Evolutionary conservation across 2,888 invertebrate genomes (phyloP).

Genomic region (Smittia sp.): DNA sequence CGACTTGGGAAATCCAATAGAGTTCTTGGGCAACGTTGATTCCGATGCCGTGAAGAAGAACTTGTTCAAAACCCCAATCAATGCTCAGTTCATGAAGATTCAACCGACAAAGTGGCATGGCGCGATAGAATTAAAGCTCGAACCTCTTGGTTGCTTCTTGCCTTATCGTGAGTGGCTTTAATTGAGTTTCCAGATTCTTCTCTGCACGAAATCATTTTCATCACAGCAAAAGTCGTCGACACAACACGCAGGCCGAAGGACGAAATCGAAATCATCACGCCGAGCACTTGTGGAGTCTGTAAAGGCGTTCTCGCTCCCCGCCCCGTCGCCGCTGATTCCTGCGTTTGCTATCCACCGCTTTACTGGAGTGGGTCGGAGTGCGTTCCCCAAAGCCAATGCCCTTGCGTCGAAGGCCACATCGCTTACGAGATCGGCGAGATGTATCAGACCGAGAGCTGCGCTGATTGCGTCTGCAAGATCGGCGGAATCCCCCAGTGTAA

Average conservation of each 20-base stretch:
- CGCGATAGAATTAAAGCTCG: constrained; percentile 69
- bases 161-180: constrained; percentile 61
- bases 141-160: constrained; percentile 75
- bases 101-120: constrained; percentile 70
- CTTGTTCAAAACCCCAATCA: constrained; percentile 69
- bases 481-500: constrained; percentile 70
- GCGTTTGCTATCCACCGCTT: constrained; percentile 57
- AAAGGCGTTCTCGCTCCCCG: constrained; percentile 54
- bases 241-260: neutral
- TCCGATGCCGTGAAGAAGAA: constrained; percentile 59
- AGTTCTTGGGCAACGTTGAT: constrained; percentile 75
- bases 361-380: constrained; percentile 76
- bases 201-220: constrained; percentile 11
- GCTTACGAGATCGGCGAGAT: constrained; percentile 67
- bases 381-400: constrained; percentile 69
- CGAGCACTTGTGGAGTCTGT: constrained; percentile 51
- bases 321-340: constrained; percentile 49
- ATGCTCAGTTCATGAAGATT: constrained; percentile 69
- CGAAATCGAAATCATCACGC: constrained; percentile 39
- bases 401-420: constrained; percentile 70
- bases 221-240: neutral
- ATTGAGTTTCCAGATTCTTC: neutral
- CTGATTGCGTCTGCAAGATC: constrained; percentile 74
- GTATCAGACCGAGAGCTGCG: constrained; percentile 71
- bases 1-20: constrained; percentile 54